Evolutionary conservation across 2,113 vertebrate species (phyloP).

Genomic region (Oophaga pumilio): DNA sequence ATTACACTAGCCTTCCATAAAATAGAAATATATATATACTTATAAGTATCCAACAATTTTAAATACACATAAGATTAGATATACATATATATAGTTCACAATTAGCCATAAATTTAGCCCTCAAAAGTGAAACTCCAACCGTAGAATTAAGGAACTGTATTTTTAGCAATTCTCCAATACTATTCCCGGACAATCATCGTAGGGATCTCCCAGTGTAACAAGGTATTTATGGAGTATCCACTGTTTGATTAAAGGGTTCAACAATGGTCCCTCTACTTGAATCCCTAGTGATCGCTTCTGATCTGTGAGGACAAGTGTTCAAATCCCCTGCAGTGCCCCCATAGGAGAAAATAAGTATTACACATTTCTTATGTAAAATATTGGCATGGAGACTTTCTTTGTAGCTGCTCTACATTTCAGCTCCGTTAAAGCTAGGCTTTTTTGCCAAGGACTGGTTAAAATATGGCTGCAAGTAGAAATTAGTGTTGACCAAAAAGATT

Average conservation of each 20-base stretch:
- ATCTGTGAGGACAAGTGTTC: not conserved
- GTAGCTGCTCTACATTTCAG: too few relatives aligned
- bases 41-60: conserved; percentile 22
- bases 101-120: conserved; percentile 8
- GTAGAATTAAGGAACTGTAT: not conserved
- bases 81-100: conserved; percentile 36
- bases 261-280: too few relatives aligned
- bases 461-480: too few relatives aligned
- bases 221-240: too few relatives aligned
- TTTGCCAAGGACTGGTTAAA: too few relatives aligned
- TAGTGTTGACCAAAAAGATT: too few relatives aligned
- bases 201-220: not conserved
- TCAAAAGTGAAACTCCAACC: not conserved
- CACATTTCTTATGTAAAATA: not conserved
- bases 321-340: not conserved
- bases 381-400: too few relatives aligned
- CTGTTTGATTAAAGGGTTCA: too few relatives aligned
- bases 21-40: conserved; percentile 49
- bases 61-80: conserved; percentile 53
- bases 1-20: conserved; percentile 50
- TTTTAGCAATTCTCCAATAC: not conserved
- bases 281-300: too few relatives aligned
- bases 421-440: too few relatives aligned
- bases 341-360: not conserved
- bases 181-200: not conserved